Evolutionary conservation across 2,113 vertebrate genomes (phyloP).

Genomic region (Pedionomus torquatus): DNA sequence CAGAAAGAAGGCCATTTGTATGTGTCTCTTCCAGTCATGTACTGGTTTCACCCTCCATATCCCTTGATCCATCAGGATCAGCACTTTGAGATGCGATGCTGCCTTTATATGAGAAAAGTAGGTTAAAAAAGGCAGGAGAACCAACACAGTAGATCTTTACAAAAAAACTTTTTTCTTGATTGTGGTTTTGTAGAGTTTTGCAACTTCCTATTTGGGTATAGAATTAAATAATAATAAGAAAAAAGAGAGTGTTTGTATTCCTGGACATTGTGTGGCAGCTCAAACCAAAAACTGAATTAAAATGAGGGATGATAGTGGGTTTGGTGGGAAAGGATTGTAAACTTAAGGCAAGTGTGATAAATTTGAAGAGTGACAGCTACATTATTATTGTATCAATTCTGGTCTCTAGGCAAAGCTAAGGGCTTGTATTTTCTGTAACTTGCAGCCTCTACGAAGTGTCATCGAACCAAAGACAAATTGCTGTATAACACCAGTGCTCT

Average conservation of each 20-base stretch:
- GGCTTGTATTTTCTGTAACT: neutral
- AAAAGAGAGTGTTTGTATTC: neutral
- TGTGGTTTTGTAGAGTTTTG: neutral
- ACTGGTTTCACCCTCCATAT: neutral
- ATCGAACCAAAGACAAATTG: conserved; percentile 25
- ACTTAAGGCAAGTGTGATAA: neutral
- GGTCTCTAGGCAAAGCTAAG: neutral
- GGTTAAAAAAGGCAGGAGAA: neutral
- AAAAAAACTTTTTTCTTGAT: neutral
- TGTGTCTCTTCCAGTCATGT: neutral
- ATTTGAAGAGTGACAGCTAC: neutral
- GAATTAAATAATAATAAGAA: neutral
- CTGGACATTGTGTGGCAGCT: neutral
- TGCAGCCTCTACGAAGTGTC: neutral
- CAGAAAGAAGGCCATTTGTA: neutral
- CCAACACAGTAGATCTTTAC: neutral
- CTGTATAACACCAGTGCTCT: neutral
- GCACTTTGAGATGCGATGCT: neutral
- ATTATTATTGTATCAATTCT: neutral
- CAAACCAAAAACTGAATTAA: neutral
- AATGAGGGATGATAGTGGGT: neutral
- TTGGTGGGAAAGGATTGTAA: neutral
- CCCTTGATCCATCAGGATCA: fast-evolving
- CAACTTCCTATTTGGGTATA: neutral
- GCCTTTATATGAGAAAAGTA: neutral